These are phyloP conservation scores for Bruchidius siliquastri DNA, from an alignment of 2,888 invertebrate genomes.

Conservation along the genomic window DNA sequence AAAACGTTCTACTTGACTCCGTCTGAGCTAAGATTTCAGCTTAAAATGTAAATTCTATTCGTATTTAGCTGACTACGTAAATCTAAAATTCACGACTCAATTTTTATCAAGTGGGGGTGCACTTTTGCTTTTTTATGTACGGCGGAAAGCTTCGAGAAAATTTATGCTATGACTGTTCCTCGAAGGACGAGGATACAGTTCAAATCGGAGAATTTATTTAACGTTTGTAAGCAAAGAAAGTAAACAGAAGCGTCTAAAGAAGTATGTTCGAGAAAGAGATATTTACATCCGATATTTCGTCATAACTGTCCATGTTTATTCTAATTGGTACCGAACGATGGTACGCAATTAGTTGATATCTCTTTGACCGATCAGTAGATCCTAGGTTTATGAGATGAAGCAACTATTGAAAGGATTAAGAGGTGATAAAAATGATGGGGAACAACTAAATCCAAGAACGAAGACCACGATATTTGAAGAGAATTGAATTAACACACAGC, in stretches of 20 bases:
- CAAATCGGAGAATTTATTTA: neutral
- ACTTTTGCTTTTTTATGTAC: neutral
- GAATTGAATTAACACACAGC: too few species aligned
- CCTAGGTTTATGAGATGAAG: too few species aligned
- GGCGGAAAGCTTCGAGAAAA: neutral
- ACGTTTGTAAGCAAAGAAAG: neutral
- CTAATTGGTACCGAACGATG: too few species aligned
- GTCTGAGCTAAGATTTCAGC: neutral
- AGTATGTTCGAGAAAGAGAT: neutral
- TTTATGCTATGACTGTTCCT: neutral
- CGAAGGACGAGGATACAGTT: neutral
- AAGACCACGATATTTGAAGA: too few species aligned
- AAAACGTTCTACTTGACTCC: neutral
- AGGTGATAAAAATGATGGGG: too few species aligned
- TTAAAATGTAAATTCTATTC: neutral
- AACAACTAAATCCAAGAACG: too few species aligned
- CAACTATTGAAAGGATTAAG: too few species aligned
- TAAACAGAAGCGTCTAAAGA: neutral
- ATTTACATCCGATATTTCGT: neutral
- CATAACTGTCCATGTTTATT: too few species aligned
- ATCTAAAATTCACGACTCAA: too few species aligned
- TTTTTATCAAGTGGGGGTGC: too few species aligned
- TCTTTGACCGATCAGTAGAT: too few species aligned
- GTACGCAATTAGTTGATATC: too few species aligned
- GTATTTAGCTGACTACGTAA: neutral